phyloP scores from a whole-genome alignment of 2,888 invertebrate species.

The Drosophila infuscata region DNA sequence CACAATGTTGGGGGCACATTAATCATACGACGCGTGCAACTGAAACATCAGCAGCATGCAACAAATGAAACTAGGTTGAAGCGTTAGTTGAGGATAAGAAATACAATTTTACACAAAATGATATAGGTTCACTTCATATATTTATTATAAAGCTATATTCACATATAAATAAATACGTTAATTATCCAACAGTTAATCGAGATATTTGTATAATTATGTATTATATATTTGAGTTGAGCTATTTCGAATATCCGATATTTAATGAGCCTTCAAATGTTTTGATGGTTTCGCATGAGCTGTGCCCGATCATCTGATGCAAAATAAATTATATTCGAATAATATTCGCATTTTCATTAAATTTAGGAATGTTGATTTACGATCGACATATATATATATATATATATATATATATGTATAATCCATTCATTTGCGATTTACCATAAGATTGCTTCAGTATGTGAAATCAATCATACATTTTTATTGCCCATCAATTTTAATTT shows the following conservation, averaged over 20 bases:
- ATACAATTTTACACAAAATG: not conserved
- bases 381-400: too few species aligned
- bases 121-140: not conserved
- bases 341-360: constrained; percentile 21
- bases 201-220: not conserved
- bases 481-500: not conserved
- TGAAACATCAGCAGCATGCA: not conserved
- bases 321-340: constrained; percentile 20
- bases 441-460: constrained; percentile 12
- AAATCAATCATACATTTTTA: constrained; percentile 2
- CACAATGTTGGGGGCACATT: constrained; percentile 6
- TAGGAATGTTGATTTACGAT: not conserved
- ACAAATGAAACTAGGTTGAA: not conserved
- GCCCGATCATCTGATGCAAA: constrained; percentile 21
- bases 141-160: not conserved
- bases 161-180: not conserved
- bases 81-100: not conserved
- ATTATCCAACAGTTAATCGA: too few species aligned
- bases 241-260: not conserved
- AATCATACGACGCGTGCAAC: constrained; percentile 35
- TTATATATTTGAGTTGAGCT: constrained; percentile 11
- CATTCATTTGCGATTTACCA: not conserved
- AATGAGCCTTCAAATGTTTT: constrained; percentile 20
- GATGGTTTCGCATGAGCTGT: constrained; percentile 14
- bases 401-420: not conserved